Conservation (phyloP, 2,797 vertebrate genomes). For the Dermochelys coriacea region DNA sequence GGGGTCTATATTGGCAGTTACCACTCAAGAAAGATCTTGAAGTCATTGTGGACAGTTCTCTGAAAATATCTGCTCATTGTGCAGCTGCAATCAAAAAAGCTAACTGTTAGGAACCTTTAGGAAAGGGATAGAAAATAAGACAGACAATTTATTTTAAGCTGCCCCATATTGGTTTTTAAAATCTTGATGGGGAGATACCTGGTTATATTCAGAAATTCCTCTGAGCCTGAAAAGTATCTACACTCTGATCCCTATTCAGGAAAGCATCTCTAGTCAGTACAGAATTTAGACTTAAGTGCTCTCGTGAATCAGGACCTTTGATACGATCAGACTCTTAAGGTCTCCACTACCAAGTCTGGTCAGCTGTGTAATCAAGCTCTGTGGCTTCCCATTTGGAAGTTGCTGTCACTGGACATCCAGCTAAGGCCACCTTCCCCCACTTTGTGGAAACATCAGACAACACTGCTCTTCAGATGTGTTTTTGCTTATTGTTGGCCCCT, state of each 20-base stretch:
- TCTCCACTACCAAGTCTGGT: not conserved
- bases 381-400: conserved; percentile 8
- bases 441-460: not conserved
- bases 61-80: not conserved
- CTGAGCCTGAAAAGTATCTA: not conserved
- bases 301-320: not conserved
- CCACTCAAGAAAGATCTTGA: not conserved
- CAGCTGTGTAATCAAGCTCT: conserved; percentile 13
- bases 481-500: not conserved
- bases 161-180: not conserved
- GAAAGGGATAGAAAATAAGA: not conserved
- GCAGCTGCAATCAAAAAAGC: not conserved
- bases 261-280: not conserved
- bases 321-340: not conserved
- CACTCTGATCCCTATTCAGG: not conserved
- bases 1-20: not conserved
- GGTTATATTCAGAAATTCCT: not conserved
- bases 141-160: not conserved
- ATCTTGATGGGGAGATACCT: not conserved
- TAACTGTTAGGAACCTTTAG: not conserved
- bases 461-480: not conserved
- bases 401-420: not conserved
- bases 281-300: not conserved
- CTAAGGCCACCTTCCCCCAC: not conserved
- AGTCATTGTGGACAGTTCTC: not conserved